Evolutionary conservation across 2,888 invertebrate genomes (phyloP).

Genomic region (Diaprepes abbreviatus): DNA sequence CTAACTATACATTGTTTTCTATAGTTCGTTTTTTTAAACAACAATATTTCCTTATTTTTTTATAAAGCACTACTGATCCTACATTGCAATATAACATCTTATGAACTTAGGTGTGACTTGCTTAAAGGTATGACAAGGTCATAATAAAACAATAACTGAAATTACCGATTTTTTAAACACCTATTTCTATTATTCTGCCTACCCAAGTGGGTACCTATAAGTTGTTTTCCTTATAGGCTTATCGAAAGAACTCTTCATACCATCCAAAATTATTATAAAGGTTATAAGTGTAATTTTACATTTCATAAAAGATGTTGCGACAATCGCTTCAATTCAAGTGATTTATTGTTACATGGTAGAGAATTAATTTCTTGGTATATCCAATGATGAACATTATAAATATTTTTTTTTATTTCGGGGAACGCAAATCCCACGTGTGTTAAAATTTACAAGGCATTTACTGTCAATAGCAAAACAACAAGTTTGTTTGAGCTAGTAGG

Average conservation of each 20-base stretch:
- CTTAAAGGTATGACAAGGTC: constrained; percentile 36
- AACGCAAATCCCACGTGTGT: too few relatives aligned
- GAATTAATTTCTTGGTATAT: too few relatives aligned
- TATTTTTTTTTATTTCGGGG: too few relatives aligned
- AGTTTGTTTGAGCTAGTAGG: too few relatives aligned
- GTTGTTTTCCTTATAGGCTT: constrained; percentile 10
- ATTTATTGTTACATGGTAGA: too few relatives aligned
- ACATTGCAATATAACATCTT: constrained; percentile 44
- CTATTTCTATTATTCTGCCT: constrained; percentile 27
- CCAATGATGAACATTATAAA: too few relatives aligned
- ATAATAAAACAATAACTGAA: constrained; percentile 38
- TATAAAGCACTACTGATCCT: constrained; percentile 27
- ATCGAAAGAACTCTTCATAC: neutral
- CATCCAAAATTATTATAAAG: constrained; percentile 2
- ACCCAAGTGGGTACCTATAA: constrained; percentile 7
- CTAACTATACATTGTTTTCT: constrained; percentile 26
- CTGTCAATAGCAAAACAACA: too few relatives aligned
- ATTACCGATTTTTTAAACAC: constrained; percentile 31
- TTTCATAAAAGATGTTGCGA: neutral
- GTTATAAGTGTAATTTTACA: neutral
- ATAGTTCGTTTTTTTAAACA: constrained; percentile 1
- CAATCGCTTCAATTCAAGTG: too few relatives aligned
- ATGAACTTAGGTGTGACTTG: constrained; percentile 41
- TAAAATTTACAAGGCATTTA: too few relatives aligned
- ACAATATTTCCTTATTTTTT: constrained; percentile 40